Evolutionary conservation across 2,113 vertebrate species (phyloP).

Genomic region (Colossoma macropomum): DNA sequence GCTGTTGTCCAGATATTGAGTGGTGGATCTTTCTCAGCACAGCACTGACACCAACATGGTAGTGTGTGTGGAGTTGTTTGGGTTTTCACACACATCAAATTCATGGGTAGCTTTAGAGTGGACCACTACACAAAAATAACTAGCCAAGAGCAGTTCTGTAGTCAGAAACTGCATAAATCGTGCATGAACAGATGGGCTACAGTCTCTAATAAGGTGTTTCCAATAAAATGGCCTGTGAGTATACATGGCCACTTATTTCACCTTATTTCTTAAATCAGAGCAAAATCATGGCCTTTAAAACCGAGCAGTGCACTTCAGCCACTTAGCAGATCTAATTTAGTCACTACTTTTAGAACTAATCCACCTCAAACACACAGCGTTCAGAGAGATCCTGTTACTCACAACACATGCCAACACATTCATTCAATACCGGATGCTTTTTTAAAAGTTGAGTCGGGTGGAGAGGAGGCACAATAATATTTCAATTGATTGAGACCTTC

Average conservation of each 20-base stretch:
- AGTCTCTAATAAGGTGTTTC: no score
- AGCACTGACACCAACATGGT: no score
- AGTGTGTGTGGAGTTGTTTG: no score
- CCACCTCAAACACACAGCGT: constrained; percentile 32
- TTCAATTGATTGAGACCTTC: constrained; percentile 66
- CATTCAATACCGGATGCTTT: constrained; percentile 70
- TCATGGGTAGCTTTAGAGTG: no score
- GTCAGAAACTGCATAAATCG: no score
- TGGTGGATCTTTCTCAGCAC: no score
- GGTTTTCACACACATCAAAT: no score
- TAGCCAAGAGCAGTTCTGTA: no score
- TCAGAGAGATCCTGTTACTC: constrained; percentile 38
- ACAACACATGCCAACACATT: constrained; percentile 40
- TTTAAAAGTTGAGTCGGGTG: constrained; percentile 19
- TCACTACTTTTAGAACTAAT: constrained; percentile 26
- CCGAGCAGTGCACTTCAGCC: background rate
- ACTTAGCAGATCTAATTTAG: constrained; percentile 26
- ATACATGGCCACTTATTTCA: background rate
- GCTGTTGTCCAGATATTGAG: no score
- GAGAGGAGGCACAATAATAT: constrained; percentile 62
- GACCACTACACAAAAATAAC: no score
- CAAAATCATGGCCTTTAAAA: background rate
- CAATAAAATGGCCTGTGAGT: background rate
- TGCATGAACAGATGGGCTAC: no score
- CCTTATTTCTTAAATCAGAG: background rate